Evolutionary conservation across 2,888 invertebrate genomes (phyloP), one percentile per base, ranked within the genome.

Genomic region (Cyrtodaria siliqua): DNA sequence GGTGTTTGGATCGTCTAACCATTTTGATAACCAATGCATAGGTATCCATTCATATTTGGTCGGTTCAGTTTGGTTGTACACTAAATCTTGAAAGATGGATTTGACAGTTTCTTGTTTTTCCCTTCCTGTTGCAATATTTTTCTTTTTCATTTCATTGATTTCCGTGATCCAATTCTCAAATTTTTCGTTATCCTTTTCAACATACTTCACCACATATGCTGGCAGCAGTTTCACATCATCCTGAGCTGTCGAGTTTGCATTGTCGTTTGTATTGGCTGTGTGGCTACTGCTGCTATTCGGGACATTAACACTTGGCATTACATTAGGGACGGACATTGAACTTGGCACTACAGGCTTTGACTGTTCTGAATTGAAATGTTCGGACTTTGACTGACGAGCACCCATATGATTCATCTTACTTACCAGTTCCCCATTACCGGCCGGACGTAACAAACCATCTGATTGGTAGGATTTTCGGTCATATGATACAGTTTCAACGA

Each of bases 11-110:
- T 89, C 87, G 16, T 90, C 92, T 2, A 95, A 83, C 94, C 95
- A 95, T 64, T 94, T 93, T 1, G 89, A 91, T 12, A 95, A 83
- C 95, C 95, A 95, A 24, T 93, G 93, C 2, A 92, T 93, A 9
- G 94, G 92, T 27, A 95, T 90, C 92, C 94, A 95, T 81, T 94
- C 94, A 69, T 67, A 81, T 80, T 91, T 94, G 29, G 91, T 87
- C 2, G 69, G 70, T 52, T 49, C 42, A n/a, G 53, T 55, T 38
- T 47, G 61, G 18, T 20, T 44, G 6, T 59, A 60, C 0, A 73
- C 71, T 16, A 86, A 55, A 26, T 86, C 83, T 9, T 85, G 71
- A 62, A 86, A 89, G 23, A 88, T 81, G 6, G 79, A 60, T 66
- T 78, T 86, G 6, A 91, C 84, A 62, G 88, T 89, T 44, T 85